Base-by-base conservation (phyloP, 2,113 vertebrate species). In the Trachemys scripta region DNA sequence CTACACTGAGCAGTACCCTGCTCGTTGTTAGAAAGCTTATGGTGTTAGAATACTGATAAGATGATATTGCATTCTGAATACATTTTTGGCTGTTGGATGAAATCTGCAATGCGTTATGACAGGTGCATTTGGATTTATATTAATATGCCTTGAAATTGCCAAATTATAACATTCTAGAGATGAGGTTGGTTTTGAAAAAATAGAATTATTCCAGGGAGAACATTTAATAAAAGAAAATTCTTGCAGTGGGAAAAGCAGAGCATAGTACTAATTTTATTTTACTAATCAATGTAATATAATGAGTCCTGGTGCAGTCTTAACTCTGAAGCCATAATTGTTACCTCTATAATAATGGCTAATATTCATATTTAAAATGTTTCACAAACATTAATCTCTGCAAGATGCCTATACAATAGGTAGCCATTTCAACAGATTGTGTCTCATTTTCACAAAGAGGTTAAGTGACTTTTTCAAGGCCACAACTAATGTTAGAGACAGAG, bases 31-130 rank as follows among this genome's bases (percentile, higher is more conserved):
- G 91, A 93, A 92, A 88, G 97, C 96, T 96, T 96, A 97, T 97
- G 97, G 96, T 87, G 89, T 86, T 91, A 7, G 97, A 97, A 97
- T 97, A 97, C 97, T 97, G 97, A 97, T 97, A 93, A 97, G 97
- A 96, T 95, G 96, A 93, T 97, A 94, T 59, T 97, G 93, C 92
- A 97, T 96, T 97, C 95, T 89, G 91, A 95, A 90, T 92, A 94
- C 92, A 95, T 97, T 97, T 97, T 96, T 31, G 0, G 76, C 92
- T 91, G 90, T 51, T 96, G 95, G 90, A 94, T 94, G 94, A 95
- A 97, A 96, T 97, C 96, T 97, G 93, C 96, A 97, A 85, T 96
- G 96, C 84, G 25, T 97, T 97, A 83, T 96, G 90, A 89, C 96
- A 96, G 75, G 51, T 7, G 88, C 87, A 85, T 88, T 83, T 91